Evolutionary conservation across 2,888 invertebrate species (phyloP), one percentile per base, ranked within the genome.

Genomic region (Agonopterix subpropinquella): DNA sequence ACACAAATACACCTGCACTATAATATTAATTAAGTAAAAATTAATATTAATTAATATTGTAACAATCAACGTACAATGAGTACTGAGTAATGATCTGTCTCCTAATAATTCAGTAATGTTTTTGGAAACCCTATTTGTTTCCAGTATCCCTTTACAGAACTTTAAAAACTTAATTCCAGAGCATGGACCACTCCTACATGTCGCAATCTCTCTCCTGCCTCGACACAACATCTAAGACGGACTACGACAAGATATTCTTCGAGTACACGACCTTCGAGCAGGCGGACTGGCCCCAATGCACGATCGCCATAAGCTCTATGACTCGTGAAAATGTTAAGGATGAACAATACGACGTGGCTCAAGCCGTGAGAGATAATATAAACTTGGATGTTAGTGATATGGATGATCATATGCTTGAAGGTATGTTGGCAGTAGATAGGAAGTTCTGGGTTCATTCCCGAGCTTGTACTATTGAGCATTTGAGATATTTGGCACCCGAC

Each of bases 131-230:
- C 13, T 13, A 13, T 13, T 13, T 13, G 13, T 13, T 13, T 13
- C 13, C 13, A 13, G 1, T 13, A 13, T 13, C 13, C 13, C 13
- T 13, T 13, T 13, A 13, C 13, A 2, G 2, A 2, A 18, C 18
- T 18, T 18, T 18, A 18, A 18, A 28, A 28, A n/a, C n/a, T 1
- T 39, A 10, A 9, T 67, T 62, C 0, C 70, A 84, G 83, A 73
- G 56, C 0, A 53, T 79, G 54, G 87, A 87, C 48, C 86, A 87
- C 61, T 77, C 83, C 1, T 87, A 86, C 59, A 77, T 87, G 67
- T 80, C 85, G 0, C 84, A 84, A 45, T 80, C 86, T 0, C 67
- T 87, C 0, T 86, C 87, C 0, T 60, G 68, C 0, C 63, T 87
- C 0, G 79, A 75, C 3, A 57, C 68, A 2, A 60, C 58, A 0